A percentile compares a stretch with the other conserved stretches of the same genome.
These are phyloP conservation scores for Paelopatides confundens DNA, from an alignment of 53 echinoderm and acorn worm species.

Conservation along the genomic window DNA sequence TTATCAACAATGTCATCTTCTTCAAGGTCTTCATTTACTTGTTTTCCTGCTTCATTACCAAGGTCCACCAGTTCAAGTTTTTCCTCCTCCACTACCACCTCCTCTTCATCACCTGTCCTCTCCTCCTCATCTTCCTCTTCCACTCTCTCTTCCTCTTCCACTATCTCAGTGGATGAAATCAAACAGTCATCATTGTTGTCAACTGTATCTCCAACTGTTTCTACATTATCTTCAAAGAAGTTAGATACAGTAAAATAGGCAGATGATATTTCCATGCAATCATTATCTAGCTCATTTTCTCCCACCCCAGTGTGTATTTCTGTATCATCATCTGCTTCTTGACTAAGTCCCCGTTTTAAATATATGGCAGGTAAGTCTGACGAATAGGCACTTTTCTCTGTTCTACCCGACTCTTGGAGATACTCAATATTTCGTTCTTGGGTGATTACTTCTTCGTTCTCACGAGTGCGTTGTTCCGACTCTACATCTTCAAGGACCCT, in stretches of 20 bases:
- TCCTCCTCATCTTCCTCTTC: neutral
- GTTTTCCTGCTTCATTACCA: neutral
- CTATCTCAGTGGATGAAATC: neutral
- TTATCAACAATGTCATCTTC: neutral
- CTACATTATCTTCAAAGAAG: neutral
- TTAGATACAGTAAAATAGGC: neutral
- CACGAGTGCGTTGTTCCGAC: neutral
- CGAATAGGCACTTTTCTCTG: neutral
- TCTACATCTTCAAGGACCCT: neutral
- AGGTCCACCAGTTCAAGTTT: too few relatives aligned
- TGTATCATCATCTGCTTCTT: neutral
- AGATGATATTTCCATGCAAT: neutral
- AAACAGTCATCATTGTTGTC: neutral
- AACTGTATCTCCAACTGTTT: neutral
- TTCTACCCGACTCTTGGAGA: neutral
- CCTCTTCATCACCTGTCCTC: neutral
- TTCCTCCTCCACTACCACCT: neutral
- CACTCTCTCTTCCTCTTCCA: neutral
- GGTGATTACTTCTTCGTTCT: neutral
- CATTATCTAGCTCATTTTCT: neutral
- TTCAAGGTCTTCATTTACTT: neutral
- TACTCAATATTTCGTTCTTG: neutral
- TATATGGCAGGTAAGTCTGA: too few relatives aligned
- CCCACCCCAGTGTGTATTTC: neutral
- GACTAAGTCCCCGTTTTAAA: too few relatives aligned